Evolutionary conservation across 2,888 invertebrate genomes (phyloP), one percentile per base, ranked within the genome.

Genomic region (Chymomyza procnemis): DNA sequence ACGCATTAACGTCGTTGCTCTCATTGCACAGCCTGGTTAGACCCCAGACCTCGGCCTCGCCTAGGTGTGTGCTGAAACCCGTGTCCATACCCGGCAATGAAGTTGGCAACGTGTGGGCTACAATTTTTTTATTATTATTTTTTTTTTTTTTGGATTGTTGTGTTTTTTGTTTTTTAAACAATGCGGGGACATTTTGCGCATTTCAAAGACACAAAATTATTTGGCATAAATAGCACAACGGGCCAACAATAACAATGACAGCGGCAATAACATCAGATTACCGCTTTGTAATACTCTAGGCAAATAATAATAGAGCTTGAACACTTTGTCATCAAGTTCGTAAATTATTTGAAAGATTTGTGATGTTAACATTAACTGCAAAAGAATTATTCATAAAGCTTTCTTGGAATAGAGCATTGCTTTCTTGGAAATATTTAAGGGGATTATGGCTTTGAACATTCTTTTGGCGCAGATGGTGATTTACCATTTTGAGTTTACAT

Each of bases 201-300:
- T 80, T 66, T 82, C 66, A 77, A 80, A 78, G 64, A 75, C 41
- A 54, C 54, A 70, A 85, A 73, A 81, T 74, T 72, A 73, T 86
- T 73, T 73, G 67, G 76, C 79, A 80, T 74, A 86, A 76, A 79
- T 86, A 79, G 73, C 85, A 84, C 79, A 78, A 64, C 63, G 26
- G 26, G 26, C 6, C 26, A 74, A 67, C 71, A 75, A 65, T 61
- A 58, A 63, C 61, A 63, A 52, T 21, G 41, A 47, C 26, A 47
- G 48, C 41, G 34, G 34, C 34, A 41, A 41, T 41, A 41, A 41
- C 34, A 41, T 41, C 34, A 41, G 34, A 41, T 41, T 41, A 41
- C 12, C 34, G 34, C 34, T 41, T 41, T 41, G 34, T 41, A 41
- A 41, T 41, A 41, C 34, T 41, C 34, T 41, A 41, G 12, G 12